Evolutionary conservation across 2,888 invertebrate genomes (phyloP).

Genomic region (Spodoptera exigua): DNA sequence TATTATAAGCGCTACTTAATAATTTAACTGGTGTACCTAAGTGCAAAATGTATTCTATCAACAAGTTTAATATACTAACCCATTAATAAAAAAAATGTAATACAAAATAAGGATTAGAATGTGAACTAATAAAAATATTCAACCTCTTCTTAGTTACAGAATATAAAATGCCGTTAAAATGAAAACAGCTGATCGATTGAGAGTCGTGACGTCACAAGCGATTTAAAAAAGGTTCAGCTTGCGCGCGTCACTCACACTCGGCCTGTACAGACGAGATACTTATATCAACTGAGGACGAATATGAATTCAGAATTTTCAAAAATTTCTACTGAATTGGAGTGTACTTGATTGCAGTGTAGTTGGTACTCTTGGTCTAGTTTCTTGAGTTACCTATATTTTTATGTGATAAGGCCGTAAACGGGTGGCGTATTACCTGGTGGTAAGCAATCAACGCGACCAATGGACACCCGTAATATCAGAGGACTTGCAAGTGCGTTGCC

Average conservation of each 20-base stretch:
- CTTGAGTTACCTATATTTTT: no score
- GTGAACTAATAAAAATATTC: neutral
- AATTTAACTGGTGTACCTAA: neutral
- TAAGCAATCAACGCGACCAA: no score
- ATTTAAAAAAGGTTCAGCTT: constrained; percentile 21
- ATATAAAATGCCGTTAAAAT: constrained; percentile 7
- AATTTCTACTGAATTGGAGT: no score
- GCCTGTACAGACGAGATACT: no score
- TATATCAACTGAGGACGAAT: no score
- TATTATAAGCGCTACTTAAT: neutral
- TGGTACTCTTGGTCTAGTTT: no score
- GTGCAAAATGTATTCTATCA: neutral
- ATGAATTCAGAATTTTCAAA: no score
- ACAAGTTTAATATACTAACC: constrained; percentile 6
- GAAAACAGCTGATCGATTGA: constrained; percentile 33
- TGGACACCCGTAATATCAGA: no score
- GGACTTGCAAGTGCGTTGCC: no score
- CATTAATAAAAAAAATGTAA: neutral
- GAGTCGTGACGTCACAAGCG: neutral
- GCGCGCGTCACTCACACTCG: constrained; percentile 22
- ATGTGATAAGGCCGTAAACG: no score
- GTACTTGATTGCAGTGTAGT: no score
- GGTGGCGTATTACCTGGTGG: no score
- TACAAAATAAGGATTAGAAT: neutral
- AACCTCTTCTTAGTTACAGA: constrained; percentile 6